A percentile compares a stretch with the other conserved stretches of the same genome.
These are phyloP conservation scores for Galerucella pusilla DNA, from an alignment of 2,888 invertebrate genomes.

Conservation along the genomic window DNA sequence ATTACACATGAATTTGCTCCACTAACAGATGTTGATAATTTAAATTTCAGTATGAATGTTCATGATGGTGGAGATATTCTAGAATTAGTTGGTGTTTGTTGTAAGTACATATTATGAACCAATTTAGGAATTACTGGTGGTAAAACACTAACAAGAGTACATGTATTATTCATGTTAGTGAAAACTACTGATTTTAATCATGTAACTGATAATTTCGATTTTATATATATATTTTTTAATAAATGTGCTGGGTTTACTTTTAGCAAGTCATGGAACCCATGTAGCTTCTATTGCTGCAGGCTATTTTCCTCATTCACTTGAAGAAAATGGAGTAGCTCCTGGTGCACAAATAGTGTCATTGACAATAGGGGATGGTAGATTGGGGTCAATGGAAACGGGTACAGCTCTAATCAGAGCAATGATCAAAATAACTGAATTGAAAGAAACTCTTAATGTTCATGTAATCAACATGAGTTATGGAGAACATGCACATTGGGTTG, in stretches of 20 bases:
- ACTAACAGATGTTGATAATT: constrained; percentile 81
- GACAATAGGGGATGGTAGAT: constrained; percentile 91
- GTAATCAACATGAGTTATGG: constrained; percentile 99
- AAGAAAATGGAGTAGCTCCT: constrained; percentile 94
- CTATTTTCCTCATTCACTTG: constrained; percentile 85
- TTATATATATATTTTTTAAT: not conserved
- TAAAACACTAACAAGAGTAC: too few species aligned
- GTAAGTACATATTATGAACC: constrained; percentile 70
- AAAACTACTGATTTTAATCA: too few species aligned
- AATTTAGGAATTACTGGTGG: too few species aligned
- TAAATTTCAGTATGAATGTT: constrained; percentile 92
- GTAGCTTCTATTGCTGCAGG: constrained; percentile 97
- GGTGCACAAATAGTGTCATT: constrained; percentile 95
- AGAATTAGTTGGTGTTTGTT: constrained; percentile 94
- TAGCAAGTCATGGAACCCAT: constrained; percentile 97
- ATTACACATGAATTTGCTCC: constrained; percentile 81
- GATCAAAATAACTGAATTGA: constrained; percentile 83
- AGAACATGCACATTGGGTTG: constrained; percentile 92
- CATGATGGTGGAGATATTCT: constrained; percentile 89
- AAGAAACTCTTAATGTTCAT: constrained; percentile 74
- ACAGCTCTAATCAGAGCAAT: constrained; percentile 92
- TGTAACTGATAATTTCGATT: not conserved
- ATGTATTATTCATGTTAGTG: too few species aligned
- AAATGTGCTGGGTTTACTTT: constrained; percentile 19
- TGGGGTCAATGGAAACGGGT: constrained; percentile 97